Evolutionary conservation across 2,888 invertebrate species (phyloP).

Genomic region (Drosophila stalkeri): DNA sequence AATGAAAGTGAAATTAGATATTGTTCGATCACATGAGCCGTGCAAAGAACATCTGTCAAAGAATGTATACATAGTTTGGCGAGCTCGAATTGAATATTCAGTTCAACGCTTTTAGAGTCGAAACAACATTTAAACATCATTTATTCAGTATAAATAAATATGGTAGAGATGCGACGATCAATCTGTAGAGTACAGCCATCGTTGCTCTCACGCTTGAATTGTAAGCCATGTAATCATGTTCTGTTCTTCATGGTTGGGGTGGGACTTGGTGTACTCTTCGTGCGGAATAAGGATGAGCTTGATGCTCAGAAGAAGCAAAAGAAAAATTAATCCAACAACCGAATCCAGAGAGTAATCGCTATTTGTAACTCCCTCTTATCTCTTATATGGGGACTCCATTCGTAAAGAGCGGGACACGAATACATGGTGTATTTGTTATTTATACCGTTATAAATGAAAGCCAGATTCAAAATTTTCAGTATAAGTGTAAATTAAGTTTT

Average conservation of each 20-base stretch:
- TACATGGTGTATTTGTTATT: neutral
- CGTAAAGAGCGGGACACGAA: neutral
- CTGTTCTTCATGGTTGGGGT: slow-evolving; percentile 61
- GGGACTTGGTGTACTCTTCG: slow-evolving; percentile 33
- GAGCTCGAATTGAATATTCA: slow-evolving; percentile 5
- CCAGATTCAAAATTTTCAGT: neutral
- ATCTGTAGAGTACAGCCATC: slow-evolving; percentile 47
- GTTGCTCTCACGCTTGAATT: slow-evolving; percentile 56
- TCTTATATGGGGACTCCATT: neutral
- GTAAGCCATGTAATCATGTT: slow-evolving; percentile 56
- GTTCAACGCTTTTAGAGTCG: slow-evolving; percentile 3
- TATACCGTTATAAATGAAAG: neutral
- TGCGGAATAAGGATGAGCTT: slow-evolving; percentile 22
- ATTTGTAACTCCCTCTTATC: neutral
- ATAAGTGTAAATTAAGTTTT: neutral
- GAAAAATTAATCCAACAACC: neutral
- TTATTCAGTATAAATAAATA: slow-evolving; percentile 1
- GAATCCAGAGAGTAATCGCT: neutral
- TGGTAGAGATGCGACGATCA: slow-evolving; percentile 24
- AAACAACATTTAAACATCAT: slow-evolving; percentile 4
- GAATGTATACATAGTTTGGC: neutral
- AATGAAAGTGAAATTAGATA: neutral
- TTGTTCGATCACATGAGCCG: slow-evolving; percentile 16
- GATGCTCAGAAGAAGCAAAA: neutral
- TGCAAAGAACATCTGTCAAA: slow-evolving; percentile 9